A percentile compares a stretch with the other conserved stretches of the same genome.
Evolutionary conservation across 2,888 invertebrate species (phyloP).

Genomic region (Agrypnus murinus): DNA sequence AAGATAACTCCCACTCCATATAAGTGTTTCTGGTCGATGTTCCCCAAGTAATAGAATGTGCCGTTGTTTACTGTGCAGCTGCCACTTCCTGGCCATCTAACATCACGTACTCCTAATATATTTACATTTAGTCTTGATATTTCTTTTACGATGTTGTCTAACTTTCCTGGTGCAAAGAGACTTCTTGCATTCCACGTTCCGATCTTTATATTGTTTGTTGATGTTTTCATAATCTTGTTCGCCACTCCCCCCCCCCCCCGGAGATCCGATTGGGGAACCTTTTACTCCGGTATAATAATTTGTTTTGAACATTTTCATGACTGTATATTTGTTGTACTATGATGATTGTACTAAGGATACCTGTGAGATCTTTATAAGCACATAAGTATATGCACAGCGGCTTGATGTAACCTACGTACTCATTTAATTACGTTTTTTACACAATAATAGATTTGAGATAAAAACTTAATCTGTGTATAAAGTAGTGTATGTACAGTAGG

Average conservation of each 20-base stretch:
- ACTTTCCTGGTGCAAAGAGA: conserved; percentile 21
- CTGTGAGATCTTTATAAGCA: too few species aligned
- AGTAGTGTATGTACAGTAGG: too few species aligned
- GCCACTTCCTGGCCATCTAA: conserved; percentile 28
- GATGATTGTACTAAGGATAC: too few species aligned
- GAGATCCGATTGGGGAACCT: too few species aligned
- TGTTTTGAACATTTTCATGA: too few species aligned
- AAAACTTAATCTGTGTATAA: too few species aligned
- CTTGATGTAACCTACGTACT: too few species aligned
- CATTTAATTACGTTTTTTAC: too few species aligned
- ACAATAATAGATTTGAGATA: too few species aligned
- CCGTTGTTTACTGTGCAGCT: conserved; percentile 20
- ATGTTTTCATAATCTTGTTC: conserved; percentile 25
- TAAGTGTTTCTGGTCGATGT: conserved; percentile 11
- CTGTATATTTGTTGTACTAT: too few species aligned
- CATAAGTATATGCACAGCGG: too few species aligned
- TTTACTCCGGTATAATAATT: too few species aligned
- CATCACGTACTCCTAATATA: conserved; percentile 23
- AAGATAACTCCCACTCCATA: conserved; percentile 17
- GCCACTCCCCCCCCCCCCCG: not conserved
- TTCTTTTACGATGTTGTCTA: conserved; percentile 21
- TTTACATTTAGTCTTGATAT: conserved; percentile 17
- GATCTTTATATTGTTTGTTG: conserved; percentile 14
- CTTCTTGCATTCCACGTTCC: conserved; percentile 16
- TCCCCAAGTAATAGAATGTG: conserved; percentile 14